Conservation (phyloP, 2,888 invertebrate genomes). For the Morinoia aosen region DNA sequence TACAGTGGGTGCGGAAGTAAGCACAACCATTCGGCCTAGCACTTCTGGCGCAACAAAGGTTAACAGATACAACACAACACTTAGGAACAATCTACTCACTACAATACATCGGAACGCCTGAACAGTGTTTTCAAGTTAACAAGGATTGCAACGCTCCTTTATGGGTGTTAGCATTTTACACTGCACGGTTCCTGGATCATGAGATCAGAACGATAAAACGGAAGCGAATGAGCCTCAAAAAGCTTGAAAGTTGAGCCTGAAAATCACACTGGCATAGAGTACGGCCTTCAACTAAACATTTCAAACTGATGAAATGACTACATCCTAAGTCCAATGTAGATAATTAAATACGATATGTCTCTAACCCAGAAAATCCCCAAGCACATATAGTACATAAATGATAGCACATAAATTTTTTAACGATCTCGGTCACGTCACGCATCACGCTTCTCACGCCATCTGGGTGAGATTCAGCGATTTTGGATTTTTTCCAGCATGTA, state of each 20-base stretch:
- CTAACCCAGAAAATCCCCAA: not conserved
- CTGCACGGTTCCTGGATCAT: too few species aligned
- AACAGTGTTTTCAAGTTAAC: not conserved
- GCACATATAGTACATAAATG: too few species aligned
- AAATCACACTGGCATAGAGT: not conserved
- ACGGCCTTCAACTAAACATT: not conserved
- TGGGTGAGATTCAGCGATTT: too few species aligned
- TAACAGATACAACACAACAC: not conserved
- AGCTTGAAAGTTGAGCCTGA: too few species aligned
- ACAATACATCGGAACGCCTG: not conserved
- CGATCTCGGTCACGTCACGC: too few species aligned
- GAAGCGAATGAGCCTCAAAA: too few species aligned
- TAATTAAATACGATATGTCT: not conserved
- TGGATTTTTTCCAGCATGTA: too few species aligned
- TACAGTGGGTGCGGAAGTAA: not conserved
- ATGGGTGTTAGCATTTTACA: not conserved
- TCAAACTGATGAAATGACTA: not conserved
- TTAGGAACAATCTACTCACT: not conserved
- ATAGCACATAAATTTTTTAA: too few species aligned
- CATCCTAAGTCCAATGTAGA: not conserved
- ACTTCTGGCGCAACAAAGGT: not conserved
- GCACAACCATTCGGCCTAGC: not conserved
- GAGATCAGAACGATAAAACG: not conserved
- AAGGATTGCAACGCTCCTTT: not conserved
- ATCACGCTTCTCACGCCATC: too few species aligned